Base-by-base conservation (phyloP, 2,113 vertebrate genomes). In the Megaptera novaeangliae region DNA sequence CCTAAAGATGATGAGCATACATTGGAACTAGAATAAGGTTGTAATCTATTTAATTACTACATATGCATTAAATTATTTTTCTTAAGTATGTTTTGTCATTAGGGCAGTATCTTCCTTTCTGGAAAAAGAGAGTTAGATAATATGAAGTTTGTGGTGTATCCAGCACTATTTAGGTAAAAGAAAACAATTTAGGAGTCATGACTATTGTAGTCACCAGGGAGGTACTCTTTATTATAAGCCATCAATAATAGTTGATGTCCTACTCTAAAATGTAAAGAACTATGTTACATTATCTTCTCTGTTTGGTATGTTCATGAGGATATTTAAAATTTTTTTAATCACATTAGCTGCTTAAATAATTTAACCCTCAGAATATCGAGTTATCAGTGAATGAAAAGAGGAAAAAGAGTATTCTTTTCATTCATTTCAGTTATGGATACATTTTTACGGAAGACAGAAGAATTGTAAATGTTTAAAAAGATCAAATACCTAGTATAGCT, bases 381-480 rank as follows among this genome's bases (percentile, higher is more conserved):
- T 72, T 85, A 27, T 46, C 78, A 34, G 18, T 85, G 36, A 95
- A 49, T 90, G 9, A 96, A 11, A 78, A 74, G 77, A 87, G 34
- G 18, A 34, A 74, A 68, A 86, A 59, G 44, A 66, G 23, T 66
- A 31, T 90, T 23, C 13, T 69, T 96, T 52, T 52, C 15, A 72
- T 95, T 77, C 18, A 85, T 86, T 75, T 86, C 21, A 41, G 29
- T 89, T 94, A 11, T 69, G 3, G 7, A 44, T 88, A 95, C 44
- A 64, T 74, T 92, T 92, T 96, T 27, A 81, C 8, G 82, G 57
- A 94, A 74, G n/a, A 41, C 14, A n/a, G 34, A 52, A 64, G 49
- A 96, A 69, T 94, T 74, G 81, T 29, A 91, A 64, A 66, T 81
- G 64, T 94, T 90, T 86, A 57, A 83, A 78, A 36, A 93, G 63